These are phyloP conservation scores for Poeciliopsis paucimaculata DNA, from an alignment of 2,797 vertebrate genomes.

Conservation along the genomic window DNA sequence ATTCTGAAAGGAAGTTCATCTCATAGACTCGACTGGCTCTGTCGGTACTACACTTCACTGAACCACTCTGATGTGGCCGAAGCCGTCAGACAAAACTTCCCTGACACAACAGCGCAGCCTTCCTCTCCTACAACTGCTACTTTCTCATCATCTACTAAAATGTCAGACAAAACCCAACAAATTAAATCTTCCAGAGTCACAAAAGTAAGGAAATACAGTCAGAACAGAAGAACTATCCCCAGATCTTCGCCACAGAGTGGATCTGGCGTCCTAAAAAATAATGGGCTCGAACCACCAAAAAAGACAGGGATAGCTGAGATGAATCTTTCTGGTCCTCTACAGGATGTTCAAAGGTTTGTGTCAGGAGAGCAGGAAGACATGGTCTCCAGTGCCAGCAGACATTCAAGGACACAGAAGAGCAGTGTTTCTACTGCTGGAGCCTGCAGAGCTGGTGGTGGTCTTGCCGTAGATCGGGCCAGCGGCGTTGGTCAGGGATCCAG, in stretches of 20 bases:
- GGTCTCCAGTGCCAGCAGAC: slow-evolving; percentile 53
- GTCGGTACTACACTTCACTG: slow-evolving; percentile 83
- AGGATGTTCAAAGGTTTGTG: slow-evolving; percentile 49
- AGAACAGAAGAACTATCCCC: slow-evolving; percentile 35
- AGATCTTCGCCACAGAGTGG: slow-evolving; percentile 44
- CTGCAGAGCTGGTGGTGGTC: slow-evolving; percentile 60
- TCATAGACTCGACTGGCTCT: slow-evolving; percentile 83
- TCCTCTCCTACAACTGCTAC: slow-evolving; percentile 19
- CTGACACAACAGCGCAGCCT: slow-evolving; percentile 49
- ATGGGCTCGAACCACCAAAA: slow-evolving; percentile 50
- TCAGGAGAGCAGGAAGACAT: slow-evolving; percentile 61
- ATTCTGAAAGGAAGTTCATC: slow-evolving; percentile 81
- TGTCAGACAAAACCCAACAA: slow-evolving; percentile 22
- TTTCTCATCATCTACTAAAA: slow-evolving; percentile 39
- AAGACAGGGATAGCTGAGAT: slow-evolving; percentile 43
- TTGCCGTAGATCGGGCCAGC: slow-evolving; percentile 50
- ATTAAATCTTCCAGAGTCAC: slow-evolving; percentile 42
- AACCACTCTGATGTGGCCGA: slow-evolving; percentile 78
- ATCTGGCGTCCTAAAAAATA: slow-evolving; percentile 26
- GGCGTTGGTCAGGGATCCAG: slow-evolving; percentile 61
- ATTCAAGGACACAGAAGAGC: slow-evolving; percentile 66
- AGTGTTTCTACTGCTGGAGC: slow-evolving; percentile 64
- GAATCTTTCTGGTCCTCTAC: slow-evolving; percentile 39
- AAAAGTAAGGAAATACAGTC: slow-evolving; percentile 34
- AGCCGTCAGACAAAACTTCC: slow-evolving; percentile 72